A percentile compares a stretch with the other conserved stretches of the same genome.
phyloP scores from a whole-genome alignment of 2,797 vertebrate species.

The Podargus strigoides region DNA sequence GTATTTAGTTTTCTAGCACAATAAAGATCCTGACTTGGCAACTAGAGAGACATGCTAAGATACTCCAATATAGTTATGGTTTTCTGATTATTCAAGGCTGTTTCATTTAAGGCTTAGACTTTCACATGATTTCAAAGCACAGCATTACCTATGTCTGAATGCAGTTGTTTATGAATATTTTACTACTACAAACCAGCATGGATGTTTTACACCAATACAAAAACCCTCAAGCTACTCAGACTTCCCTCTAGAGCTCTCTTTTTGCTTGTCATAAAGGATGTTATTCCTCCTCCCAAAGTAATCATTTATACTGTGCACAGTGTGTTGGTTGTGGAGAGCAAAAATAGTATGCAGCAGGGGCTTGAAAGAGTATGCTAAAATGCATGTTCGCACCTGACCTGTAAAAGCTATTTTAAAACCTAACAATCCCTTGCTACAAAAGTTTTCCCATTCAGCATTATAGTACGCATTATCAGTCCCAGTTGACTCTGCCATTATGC shows the following conservation, averaged over 20 bases:
- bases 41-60: background rate
- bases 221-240: background rate
- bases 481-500: background rate
- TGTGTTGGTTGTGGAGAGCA: background rate
- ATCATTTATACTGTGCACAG: background rate
- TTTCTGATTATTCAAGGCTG: background rate
- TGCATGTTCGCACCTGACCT: background rate
- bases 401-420: background rate
- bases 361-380: background rate
- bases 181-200: background rate
- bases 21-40: background rate
- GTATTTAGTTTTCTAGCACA: background rate
- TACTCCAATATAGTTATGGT: background rate
- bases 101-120: background rate
- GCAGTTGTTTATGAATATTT: background rate
- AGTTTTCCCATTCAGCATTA: background rate
- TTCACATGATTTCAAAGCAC: background rate
- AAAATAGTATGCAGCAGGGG: background rate
- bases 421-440: background rate
- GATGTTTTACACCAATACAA: background rate
- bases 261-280: background rate
- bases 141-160: background rate
- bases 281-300: background rate
- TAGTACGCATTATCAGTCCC: background rate
- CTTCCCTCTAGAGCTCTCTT: background rate